phyloP scores from a whole-genome alignment of 2,113 vertebrate species.

The Phylloscopus whistleri region DNA sequence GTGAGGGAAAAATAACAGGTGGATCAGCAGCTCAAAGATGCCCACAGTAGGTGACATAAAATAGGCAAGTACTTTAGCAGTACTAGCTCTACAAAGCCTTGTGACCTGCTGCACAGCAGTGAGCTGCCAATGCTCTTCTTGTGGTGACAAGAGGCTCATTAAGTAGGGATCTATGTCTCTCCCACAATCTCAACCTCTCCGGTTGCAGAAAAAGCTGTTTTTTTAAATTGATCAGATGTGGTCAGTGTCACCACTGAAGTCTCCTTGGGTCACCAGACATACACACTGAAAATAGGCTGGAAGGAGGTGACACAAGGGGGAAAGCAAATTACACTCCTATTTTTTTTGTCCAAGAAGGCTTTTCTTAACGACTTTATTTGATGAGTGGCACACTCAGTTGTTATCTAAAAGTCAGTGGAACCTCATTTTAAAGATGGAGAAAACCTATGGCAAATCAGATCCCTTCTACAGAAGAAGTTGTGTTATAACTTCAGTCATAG shows the following conservation, averaged over 20 bases:
- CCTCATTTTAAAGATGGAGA: background rate
- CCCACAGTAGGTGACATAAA: background rate
- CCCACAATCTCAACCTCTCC: background rate
- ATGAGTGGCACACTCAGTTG: background rate
- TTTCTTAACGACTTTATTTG: background rate
- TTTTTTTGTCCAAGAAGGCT: background rate
- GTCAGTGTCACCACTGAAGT: background rate
- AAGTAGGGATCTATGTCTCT: background rate
- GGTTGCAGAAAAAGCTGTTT: background rate
- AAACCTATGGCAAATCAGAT: background rate
- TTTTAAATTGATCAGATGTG: background rate
- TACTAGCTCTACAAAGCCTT: background rate
- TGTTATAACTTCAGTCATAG: background rate
- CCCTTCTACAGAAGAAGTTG: background rate
- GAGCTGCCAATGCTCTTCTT: background rate
- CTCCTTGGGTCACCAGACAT: fast-evolving
- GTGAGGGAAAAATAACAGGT: background rate
- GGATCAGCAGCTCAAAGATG: background rate
- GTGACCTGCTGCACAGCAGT: background rate
- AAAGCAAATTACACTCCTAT: background rate
- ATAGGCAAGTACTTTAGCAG: background rate
- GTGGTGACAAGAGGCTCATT: background rate
- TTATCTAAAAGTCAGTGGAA: background rate
- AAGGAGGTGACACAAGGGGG: background rate
- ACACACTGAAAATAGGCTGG: background rate